Evolutionary conservation across 1,140 invertebrate genomes (phyloP).

Genomic region (Ceratina calcarata): DNA sequence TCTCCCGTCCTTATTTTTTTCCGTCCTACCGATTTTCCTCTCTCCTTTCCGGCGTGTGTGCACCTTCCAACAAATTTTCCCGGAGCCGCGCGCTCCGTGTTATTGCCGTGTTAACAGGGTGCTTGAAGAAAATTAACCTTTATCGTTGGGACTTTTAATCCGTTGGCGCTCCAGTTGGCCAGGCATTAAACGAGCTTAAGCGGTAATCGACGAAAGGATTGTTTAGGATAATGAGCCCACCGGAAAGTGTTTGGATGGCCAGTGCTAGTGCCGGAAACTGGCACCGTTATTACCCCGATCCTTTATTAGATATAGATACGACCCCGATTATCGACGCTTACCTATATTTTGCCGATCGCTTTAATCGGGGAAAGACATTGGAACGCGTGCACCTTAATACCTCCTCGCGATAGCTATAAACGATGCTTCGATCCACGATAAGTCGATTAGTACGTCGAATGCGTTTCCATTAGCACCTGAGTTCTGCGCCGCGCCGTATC

Average conservation of each 20-base stretch:
- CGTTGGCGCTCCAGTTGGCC: slow-evolving; percentile 50
- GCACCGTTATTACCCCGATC: slow-evolving; percentile 5
- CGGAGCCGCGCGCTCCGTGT: slow-evolving; percentile 45
- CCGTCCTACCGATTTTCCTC: neutral
- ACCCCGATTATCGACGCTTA: neutral
- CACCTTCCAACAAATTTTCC: slow-evolving; percentile 49
- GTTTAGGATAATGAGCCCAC: slow-evolving; percentile 51
- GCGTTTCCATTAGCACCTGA: neutral
- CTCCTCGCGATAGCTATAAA: too few species aligned
- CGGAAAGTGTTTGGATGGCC: slow-evolving; percentile 36
- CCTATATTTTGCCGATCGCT: neutral
- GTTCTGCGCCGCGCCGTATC: neutral
- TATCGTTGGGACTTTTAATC: slow-evolving; percentile 64
- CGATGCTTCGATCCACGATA: neutral
- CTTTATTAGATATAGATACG: slow-evolving; percentile 17
- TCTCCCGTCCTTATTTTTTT: slow-evolving; percentile 4
- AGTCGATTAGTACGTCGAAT: slow-evolving; percentile 16
- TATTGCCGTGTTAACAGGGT: slow-evolving; percentile 64
- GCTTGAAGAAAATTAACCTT: slow-evolving; percentile 66
- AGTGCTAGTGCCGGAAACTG: slow-evolving; percentile 6
- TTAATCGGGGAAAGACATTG: slow-evolving; percentile 8
- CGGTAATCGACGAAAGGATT: slow-evolving; percentile 61
- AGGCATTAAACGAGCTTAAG: slow-evolving; percentile 57
- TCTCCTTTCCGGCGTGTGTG: neutral
- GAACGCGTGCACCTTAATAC: slow-evolving; percentile 7